Evolutionary conservation across 1,140 invertebrate species (phyloP).

Genomic region (Plodia interpunctella): DNA sequence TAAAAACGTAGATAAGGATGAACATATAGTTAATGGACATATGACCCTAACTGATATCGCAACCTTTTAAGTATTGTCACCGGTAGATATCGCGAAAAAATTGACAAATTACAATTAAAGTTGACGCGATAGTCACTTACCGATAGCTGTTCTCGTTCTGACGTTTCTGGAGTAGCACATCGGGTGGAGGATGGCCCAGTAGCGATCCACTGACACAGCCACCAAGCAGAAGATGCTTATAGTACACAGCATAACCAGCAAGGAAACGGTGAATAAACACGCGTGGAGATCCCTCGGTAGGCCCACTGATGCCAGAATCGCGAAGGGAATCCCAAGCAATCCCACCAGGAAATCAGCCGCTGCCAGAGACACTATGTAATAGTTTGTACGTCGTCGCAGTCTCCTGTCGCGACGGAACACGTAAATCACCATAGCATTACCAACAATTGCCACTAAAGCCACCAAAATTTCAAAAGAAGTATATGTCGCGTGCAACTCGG

Average conservation of each 20-base stretch:
- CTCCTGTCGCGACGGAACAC: slow-evolving; percentile 88
- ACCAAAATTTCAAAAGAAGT: slow-evolving; percentile 87
- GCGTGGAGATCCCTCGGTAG: slow-evolving; percentile 87
- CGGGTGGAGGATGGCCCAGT: slow-evolving; percentile 94
- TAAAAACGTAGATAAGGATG: not conserved
- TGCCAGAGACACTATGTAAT: slow-evolving; percentile 93
- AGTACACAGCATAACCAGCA: slow-evolving; percentile 92
- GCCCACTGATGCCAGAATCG: slow-evolving; percentile 82
- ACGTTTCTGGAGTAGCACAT: slow-evolving; percentile 93
- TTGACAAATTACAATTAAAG: not conserved
- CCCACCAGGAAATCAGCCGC: slow-evolving; percentile 90
- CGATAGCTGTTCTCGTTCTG: slow-evolving; percentile 87
- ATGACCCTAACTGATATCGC: not conserved
- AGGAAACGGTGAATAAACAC: slow-evolving; percentile 91
- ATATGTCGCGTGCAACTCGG: slow-evolving; percentile 82
- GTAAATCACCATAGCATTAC: slow-evolving; percentile 90
- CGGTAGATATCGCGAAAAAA: not conserved
- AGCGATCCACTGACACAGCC: slow-evolving; percentile 93
- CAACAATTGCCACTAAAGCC: slow-evolving; percentile 87
- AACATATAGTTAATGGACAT: not conserved
- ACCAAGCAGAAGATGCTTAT: slow-evolving; percentile 95
- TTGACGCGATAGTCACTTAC: slow-evolving; percentile 78
- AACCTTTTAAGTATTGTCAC: not conserved
- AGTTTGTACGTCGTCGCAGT: slow-evolving; percentile 89
- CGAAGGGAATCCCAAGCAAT: slow-evolving; percentile 89